These are phyloP conservation scores for Listrodromus nycthemerus DNA, from an alignment of 2,888 invertebrate genomes.

Conservation along the genomic window DNA sequence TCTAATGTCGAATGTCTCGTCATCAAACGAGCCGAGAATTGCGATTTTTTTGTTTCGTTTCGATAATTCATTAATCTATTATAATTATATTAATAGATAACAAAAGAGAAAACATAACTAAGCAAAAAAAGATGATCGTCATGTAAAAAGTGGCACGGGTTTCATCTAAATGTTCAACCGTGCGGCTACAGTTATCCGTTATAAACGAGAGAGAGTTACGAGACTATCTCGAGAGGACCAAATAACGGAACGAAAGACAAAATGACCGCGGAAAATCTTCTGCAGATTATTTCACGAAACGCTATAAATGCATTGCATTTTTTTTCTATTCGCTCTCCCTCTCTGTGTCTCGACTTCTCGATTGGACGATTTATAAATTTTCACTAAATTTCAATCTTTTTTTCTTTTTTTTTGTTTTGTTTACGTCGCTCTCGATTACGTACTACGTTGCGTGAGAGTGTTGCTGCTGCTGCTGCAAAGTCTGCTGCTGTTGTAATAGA, in stretches of 20 bases:
- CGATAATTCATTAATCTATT: constrained; percentile 56
- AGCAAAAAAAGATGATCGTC: constrained; percentile 55
- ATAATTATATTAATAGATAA: constrained; percentile 60
- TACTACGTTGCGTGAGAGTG: constrained; percentile 78
- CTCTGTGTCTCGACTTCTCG: constrained; percentile 18
- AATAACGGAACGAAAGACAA: constrained; percentile 32
- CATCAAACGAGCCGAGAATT: constrained; percentile 39
- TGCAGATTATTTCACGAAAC: constrained; percentile 29
- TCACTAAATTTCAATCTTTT: constrained; percentile 26
- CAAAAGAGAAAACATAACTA: constrained; percentile 59
- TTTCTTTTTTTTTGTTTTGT: constrained; percentile 42
- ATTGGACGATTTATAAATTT: constrained; percentile 62
- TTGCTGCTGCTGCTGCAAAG: constrained; percentile 75
- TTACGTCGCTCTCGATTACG: constrained; percentile 62
- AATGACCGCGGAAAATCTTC: constrained; percentile 53
- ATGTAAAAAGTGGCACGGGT: constrained; percentile 62
- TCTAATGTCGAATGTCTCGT: constrained; percentile 10
- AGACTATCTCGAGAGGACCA: constrained; percentile 16
- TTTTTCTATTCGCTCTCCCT: constrained; percentile 28
- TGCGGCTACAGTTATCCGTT: constrained; percentile 9
- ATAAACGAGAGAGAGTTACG: constrained; percentile 7
- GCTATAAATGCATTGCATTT: constrained; percentile 22
- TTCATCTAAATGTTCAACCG: constrained; percentile 39
- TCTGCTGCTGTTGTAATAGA: constrained; percentile 61
- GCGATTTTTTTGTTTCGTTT: constrained; percentile 9